A percentile compares a stretch with the other conserved stretches of the same genome.
Evolutionary conservation across 2,797 vertebrate species (phyloP).

Genomic region (Pempheris klunzingeri): DNA sequence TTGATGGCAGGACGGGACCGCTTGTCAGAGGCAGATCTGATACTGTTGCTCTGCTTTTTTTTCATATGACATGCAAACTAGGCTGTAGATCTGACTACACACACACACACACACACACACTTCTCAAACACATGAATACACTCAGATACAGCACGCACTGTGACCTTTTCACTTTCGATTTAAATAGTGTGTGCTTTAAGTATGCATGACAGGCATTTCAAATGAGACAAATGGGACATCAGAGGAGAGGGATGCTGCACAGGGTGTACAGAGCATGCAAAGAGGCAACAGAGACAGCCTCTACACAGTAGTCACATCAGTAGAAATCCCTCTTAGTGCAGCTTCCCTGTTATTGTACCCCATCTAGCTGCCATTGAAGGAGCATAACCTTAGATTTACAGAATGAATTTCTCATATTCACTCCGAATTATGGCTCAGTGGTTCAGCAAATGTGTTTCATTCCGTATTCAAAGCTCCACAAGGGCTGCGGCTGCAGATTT

Average conservation of each 20-base stretch:
- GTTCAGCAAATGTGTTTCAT: constrained; percentile 6
- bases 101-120: not conserved
- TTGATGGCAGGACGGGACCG: not conserved
- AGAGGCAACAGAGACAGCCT: not conserved
- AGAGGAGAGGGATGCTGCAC: constrained; percentile 32
- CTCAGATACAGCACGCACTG: constrained; percentile 27
- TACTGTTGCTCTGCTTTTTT: not conserved
- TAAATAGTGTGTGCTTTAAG: constrained; percentile 46
- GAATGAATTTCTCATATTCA: not conserved
- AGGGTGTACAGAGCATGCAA: not conserved
- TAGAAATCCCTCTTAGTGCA: not conserved
- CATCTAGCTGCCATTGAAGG: not conserved
- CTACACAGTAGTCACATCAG: not conserved
- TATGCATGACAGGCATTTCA: constrained; percentile 52
- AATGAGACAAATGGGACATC: constrained; percentile 49
- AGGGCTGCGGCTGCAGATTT: not conserved
- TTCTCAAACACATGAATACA: constrained; percentile 20
- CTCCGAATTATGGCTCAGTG: not conserved
- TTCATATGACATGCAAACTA: constrained; percentile 22
- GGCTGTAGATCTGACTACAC: constrained; percentile 7
- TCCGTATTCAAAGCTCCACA: not conserved
- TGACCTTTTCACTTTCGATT: constrained; percentile 63
- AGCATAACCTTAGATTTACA: not conserved
- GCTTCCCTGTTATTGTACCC: not conserved
- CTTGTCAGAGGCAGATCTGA: not conserved